Percentiles rank a stretch among this genome's conserved stretches.
Conservation (phyloP, 2,113 vertebrate genomes). For the Percopsis transmontana region DNA sequence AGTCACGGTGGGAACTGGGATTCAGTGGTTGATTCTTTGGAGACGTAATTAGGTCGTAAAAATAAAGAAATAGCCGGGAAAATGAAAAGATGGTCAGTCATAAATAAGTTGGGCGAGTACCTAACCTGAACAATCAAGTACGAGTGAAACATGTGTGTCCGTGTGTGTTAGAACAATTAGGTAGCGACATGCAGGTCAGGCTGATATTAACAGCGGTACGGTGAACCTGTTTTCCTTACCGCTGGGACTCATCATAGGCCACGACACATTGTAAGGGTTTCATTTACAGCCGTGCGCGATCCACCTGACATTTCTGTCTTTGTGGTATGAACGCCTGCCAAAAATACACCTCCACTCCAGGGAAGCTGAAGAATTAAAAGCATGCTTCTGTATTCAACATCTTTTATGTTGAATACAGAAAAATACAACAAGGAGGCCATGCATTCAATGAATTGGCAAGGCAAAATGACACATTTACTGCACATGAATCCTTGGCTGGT, state of each 20-base stretch:
- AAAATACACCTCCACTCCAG: constrained; percentile 4
- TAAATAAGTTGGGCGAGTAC: constrained; percentile 3
- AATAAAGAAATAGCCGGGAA: constrained; percentile 18
- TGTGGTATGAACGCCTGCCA: no score
- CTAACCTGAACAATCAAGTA: background rate
- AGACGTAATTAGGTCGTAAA: constrained; percentile 54
- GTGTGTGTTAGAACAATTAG: constrained; percentile 37
- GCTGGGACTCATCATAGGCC: constrained; percentile 45
- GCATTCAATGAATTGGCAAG: no score
- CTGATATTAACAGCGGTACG: constrained; percentile 8
- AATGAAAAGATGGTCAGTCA: background rate
- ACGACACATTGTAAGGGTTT: constrained; percentile 36
- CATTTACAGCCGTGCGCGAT: constrained; percentile 31
- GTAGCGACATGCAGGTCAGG: constrained; percentile 12
- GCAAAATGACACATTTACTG: no score
- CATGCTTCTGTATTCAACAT: background rate
- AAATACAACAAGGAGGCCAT: no score
- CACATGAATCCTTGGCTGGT: no score
- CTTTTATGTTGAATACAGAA: no score
- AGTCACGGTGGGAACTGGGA: constrained; percentile 65
- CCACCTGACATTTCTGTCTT: constrained; percentile 19
- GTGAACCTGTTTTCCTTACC: constrained; percentile 18
- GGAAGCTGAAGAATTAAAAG: constrained; percentile 1
- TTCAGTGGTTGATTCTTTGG: constrained; percentile 40
- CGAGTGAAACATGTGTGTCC: constrained; percentile 7